Base-by-base conservation (phyloP, 2,888 invertebrate genomes). In the Atherix ibis region DNA sequence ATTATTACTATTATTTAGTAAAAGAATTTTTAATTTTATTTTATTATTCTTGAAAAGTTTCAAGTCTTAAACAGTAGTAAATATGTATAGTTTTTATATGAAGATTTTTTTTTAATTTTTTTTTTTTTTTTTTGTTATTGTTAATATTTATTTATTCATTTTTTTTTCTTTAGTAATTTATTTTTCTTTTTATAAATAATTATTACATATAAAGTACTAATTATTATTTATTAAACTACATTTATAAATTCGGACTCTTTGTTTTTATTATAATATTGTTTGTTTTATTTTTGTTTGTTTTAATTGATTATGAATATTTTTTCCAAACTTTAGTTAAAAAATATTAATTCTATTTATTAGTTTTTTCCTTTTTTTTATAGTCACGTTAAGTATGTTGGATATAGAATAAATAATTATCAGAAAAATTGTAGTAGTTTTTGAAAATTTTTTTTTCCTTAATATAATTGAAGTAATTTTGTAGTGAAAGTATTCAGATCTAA, bases 231-330 rank as follows among this genome's bases (percentile, higher is more conserved):
- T n/a, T n/a, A 39, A 27, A 31, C 46, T 48, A 48, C 45, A 46
- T 44, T 47, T 47, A 46, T 48, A 48, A 48, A 48, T 48, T 48
- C 48, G 48, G 48, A 46, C 48, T 46, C 45, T 44, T 42, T 42
- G 37, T 39, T 43, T 41, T 44, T 40, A 38, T 36, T 40, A 35
- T 42, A 35, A 38, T 42, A 37, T 40, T 43, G 34, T 39, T 35
- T 39, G 14, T 32, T 32, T 32, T 13, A 25, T 28, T 27, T 32
- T 24, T 27, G 37, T 28, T 12, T 17, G 15, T 8, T 25, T 16
- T 29, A 35, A n/a, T 35, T 35, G 9, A 22, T 13, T 4, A 25
- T n/a, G n/a, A n/a, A n/a, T n/a, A n/a, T n/a, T n/a, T n/a, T n/a
- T n/a, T n/a, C n/a, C n/a, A n/a, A n/a, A n/a, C n/a, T n/a, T n/a